Evolutionary conservation across 2,113 vertebrate genomes (phyloP), one percentile per base, ranked within the genome.

Genomic region (Caloenas nicobarica): DNA sequence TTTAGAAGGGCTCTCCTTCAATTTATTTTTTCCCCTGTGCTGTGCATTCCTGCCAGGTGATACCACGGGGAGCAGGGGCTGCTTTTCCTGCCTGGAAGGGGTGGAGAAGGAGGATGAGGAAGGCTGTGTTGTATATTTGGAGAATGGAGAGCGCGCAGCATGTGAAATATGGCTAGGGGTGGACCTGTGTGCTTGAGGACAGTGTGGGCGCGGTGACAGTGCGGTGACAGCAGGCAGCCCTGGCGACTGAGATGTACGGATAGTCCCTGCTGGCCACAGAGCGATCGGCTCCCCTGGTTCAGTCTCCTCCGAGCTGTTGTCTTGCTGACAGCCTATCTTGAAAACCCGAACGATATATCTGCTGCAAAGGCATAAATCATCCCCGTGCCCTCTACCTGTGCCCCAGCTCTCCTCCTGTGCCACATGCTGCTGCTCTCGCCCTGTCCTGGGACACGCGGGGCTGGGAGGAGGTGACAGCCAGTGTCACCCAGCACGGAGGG

Each of bases 121-220:
- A 38, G 51, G 53, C 64, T 84, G 64, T 34, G 40, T n/a, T 64
- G 73, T 70, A 2, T 60, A 5, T 74, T 38, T 91, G 89, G 65
- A 73, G 54, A 91, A 72, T 0, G 5, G n/a, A 0, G 11, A 77
- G 48, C 72, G 16, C 10, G 31, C 19, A 0, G 0, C 1, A 0
- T 9, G 25, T 77, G 62, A 70, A 86, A 61, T 4, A 24, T 28
- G 50, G 3, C 54, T 66, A 23, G 4, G 33, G 26, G 13, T 33
- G 2, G 5, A 34, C 17, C 38, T 16, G 13, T 24, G 44, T 36
- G 26, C 68, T 48, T 24, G 76, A 80, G 62, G 71, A 31, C 23
- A 33, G 56, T 0, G 4, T 3, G 6, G 28, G 38, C 24, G 11
- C 0, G 8, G 70, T 38, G 38, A 38, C 68, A 89, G 76, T 5